phyloP scores from a whole-genome alignment of 1,140 invertebrate species.

The Eumaeus atala region DNA sequence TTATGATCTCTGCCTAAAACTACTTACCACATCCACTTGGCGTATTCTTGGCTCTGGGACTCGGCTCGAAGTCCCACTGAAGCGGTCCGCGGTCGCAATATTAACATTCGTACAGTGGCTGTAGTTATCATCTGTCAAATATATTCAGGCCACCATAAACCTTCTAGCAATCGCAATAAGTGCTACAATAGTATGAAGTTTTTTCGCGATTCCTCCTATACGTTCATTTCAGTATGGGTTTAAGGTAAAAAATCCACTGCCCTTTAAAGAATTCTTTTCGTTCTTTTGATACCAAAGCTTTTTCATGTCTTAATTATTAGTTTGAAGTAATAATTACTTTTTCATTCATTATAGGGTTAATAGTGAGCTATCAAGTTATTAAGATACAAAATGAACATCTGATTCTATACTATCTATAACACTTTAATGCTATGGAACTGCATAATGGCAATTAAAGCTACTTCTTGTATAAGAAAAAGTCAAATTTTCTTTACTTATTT shows the following conservation, averaged over 20 bases:
- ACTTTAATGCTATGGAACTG: no score
- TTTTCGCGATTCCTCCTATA: conserved; percentile 4
- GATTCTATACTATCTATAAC: no score
- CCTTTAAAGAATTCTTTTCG: conserved; percentile 17
- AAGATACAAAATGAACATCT: no score
- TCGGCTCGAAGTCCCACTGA: conserved; percentile 46
- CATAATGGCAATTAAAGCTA: no score
- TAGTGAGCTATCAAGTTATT: no score
- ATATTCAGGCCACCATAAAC: conserved; percentile 15
- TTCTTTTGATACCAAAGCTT: conserved; percentile 12
- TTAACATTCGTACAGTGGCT: conserved; percentile 56
- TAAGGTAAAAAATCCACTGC: conserved; percentile 26
- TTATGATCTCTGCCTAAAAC: background rate
- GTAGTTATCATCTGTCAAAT: conserved; percentile 40
- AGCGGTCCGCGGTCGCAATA: conserved; percentile 59
- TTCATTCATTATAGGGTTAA: background rate
- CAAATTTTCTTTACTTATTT: no score
- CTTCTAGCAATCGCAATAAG: conserved; percentile 4
- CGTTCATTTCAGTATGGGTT: conserved; percentile 19
- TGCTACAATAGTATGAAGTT: conserved; percentile 10
- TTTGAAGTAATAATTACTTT: conserved; percentile 5
- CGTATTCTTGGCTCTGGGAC: conserved; percentile 22
- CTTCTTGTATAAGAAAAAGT: no score
- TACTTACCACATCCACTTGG: conserved; percentile 25
- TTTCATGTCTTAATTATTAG: conserved; percentile 11